Conservation (phyloP, 35 echinoderm and acorn worm genomes). For the Hemicentrotus pulcherrimus region DNA sequence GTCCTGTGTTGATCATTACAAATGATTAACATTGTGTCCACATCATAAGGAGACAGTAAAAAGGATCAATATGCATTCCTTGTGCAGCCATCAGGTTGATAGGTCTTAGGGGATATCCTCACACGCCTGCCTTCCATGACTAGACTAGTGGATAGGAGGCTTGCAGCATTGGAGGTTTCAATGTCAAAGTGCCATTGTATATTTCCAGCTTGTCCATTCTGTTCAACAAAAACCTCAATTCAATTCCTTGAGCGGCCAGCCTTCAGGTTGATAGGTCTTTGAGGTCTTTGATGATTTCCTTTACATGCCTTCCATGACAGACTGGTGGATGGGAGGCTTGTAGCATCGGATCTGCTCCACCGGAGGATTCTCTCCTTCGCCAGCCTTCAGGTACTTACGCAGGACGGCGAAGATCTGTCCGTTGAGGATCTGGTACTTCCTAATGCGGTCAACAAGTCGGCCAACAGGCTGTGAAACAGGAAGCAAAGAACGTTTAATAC, state of each 20-base stretch:
- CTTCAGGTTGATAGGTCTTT: not conserved
- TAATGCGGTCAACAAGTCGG: constrained; percentile 85
- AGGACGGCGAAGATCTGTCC: constrained; percentile 92
- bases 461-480: constrained; percentile 70
- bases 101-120: not conserved
- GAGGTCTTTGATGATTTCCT: not conserved
- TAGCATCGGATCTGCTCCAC: constrained; percentile 94
- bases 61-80: not conserved
- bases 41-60: no score
- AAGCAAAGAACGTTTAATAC: not conserved
- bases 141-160: constrained; percentile 84
- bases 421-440: constrained; percentile 94
- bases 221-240: not conserved
- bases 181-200: not conserved
- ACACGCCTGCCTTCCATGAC: constrained; percentile 69
- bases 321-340: constrained; percentile 95
- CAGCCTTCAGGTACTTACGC: constrained; percentile 81
- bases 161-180: constrained; percentile 71
- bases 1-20: no score
- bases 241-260: not conserved
- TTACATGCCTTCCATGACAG: constrained; percentile 76
- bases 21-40: no score
- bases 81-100: not conserved
- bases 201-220: not conserved
- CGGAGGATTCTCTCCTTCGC: constrained; percentile 70